These are phyloP conservation scores for Thymelicus sylvestris DNA, from an alignment of 2,888 invertebrate genomes.

Conservation along the genomic window DNA sequence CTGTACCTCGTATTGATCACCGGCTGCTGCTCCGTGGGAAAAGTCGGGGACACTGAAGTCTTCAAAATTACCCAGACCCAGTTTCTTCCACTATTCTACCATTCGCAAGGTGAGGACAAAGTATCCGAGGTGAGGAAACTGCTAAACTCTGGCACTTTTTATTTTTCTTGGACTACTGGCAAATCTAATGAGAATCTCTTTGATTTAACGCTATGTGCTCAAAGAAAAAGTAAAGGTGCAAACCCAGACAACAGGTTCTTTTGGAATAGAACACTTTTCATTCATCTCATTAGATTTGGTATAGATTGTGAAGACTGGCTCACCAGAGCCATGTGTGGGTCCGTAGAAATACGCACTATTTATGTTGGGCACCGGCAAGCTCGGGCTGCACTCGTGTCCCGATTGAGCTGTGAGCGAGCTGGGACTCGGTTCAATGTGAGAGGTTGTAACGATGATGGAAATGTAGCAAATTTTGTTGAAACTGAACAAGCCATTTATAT, in stretches of 20 bases:
- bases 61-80: conserved; percentile 97
- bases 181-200: conserved; percentile 83
- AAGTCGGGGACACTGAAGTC: conserved; percentile 97
- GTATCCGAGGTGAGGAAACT: conserved; percentile 91
- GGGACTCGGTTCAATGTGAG: conserved; percentile 99
- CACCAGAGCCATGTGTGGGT: conserved; percentile 98
- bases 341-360: conserved; percentile 98
- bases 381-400: conserved; percentile 96
- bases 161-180: conserved; percentile 93
- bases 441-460: conserved; percentile 99
- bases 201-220: conserved; percentile 97
- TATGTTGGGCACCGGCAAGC: conserved; percentile 98
- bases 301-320: conserved; percentile 97
- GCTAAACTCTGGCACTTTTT: conserved; percentile 99
- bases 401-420: conserved; percentile 98
- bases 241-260: conserved; percentile 98
- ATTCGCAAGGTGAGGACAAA: conserved; percentile 85
- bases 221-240: conserved; percentile 91
- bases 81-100: conserved; percentile 94
- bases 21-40: conserved; percentile 98
- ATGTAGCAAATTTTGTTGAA: conserved; percentile 99
- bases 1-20: conserved; percentile 97
- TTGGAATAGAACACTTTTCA: conserved; percentile 98
- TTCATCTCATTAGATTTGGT: conserved; percentile 95
- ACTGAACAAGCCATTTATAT: conserved; percentile 98